Percentiles rank a stretch among this genome's conserved stretches.
Conservation (phyloP, 2,113 vertebrate genomes). For the Gnathonemus echidnorhynchus region DNA sequence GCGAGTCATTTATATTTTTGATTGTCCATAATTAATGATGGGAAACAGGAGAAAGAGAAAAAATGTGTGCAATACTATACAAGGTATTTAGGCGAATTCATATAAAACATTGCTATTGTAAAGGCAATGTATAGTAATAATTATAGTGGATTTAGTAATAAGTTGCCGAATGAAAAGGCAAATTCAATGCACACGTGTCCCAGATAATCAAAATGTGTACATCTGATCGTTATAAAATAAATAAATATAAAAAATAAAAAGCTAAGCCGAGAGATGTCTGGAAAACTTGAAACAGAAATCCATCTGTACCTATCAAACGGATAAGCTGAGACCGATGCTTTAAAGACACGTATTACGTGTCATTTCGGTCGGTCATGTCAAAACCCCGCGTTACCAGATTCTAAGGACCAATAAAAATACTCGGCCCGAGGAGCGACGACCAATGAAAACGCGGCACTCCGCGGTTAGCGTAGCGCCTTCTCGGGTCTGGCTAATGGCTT, state of each 20-base stretch:
- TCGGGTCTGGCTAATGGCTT: neutral
- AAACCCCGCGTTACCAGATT: neutral
- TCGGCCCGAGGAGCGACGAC: neutral
- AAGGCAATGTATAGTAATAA: neutral
- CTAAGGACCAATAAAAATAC: neutral
- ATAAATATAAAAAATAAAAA: neutral
- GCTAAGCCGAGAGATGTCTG: neutral
- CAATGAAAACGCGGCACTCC: neutral
- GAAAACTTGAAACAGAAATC: neutral
- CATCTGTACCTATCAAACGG: neutral
- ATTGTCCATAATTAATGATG: neutral
- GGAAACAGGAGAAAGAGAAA: neutral
- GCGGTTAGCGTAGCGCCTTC: neutral
- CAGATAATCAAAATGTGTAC: neutral
- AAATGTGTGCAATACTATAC: neutral
- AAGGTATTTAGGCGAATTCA: neutral
- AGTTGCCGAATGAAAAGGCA: neutral
- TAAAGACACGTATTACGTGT: neutral
- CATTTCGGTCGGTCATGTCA: neutral
- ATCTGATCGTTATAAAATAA: neutral
- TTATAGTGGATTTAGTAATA: neutral
- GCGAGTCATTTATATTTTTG: neutral
- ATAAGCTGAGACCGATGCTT: neutral
- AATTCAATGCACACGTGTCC: neutral
- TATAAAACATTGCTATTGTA: neutral